These are phyloP conservation scores for Dolichallabes microphthalmus DNA, from an alignment of 2,113 vertebrate species.

Conservation along the genomic window DNA sequence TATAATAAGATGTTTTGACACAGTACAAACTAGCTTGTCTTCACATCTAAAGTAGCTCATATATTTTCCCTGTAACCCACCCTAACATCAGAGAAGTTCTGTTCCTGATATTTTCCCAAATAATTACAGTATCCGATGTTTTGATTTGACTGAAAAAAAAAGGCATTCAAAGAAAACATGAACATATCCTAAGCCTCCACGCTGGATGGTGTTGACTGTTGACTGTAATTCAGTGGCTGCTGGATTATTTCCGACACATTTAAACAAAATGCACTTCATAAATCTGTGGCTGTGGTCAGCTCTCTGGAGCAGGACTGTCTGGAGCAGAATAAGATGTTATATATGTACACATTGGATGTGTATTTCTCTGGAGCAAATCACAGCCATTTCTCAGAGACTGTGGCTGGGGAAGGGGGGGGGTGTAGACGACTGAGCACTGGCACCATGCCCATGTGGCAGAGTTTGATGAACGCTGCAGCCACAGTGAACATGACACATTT, in stretches of 20 bases:
- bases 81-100: constrained; percentile 7
- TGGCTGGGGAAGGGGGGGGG: constrained; percentile 65
- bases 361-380: constrained; percentile 63
- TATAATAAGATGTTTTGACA: background rate
- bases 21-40: background rate
- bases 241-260: constrained; percentile 49
- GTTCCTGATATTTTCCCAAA: background rate
- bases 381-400: constrained; percentile 73
- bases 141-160: constrained; percentile 20
- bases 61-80: background rate
- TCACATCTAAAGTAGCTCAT: constrained; percentile 4
- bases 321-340: constrained; percentile 46
- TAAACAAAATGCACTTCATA: constrained; percentile 51
- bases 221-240: constrained; percentile 44
- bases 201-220: constrained; percentile 35
- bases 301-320: constrained; percentile 38
- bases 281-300: constrained; percentile 47
- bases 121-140: constrained; percentile 19
- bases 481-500: constrained; percentile 59
- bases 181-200: constrained; percentile 1
- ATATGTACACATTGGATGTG: constrained; percentile 41
- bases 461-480: constrained; percentile 58
- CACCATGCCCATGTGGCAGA: constrained; percentile 60
- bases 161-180: constrained; percentile 8
- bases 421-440: constrained; percentile 70